Base-by-base conservation (phyloP, 2,888 invertebrate genomes). In the Dugesia japonica region DNA sequence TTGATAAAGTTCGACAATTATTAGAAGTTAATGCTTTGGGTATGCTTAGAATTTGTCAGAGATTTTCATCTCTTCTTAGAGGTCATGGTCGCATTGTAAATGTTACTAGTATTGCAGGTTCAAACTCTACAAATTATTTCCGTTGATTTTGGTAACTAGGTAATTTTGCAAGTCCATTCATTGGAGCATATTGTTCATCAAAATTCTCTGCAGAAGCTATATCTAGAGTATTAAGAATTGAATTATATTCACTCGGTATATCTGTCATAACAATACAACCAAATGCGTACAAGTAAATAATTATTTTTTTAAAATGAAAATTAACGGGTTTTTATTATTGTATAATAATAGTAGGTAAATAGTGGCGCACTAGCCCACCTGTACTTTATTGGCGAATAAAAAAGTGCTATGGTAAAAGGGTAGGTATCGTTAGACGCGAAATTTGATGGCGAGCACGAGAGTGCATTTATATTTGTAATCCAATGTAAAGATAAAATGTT, bases 41-140 rank as follows among this genome's bases (percentile, higher is more conserved):
- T 26, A 23, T 71, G n/a, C 27, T 75, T 26, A 15, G 75, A 26
- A 72, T 75, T 23, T 26, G 26, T 23, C 42, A 56, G 71, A 28
- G n/a, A 4, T 75, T 75, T 42, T 27, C 27, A 20, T 27, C 71
- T 20, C 20, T 75, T n/a, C 27, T 75, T n/a, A 1, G 75, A 17
- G 75, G 75, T 28, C 75, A 75, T 71, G 75, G 75, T 1, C 4
- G 75, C 1, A 26, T 75, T 71, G 28, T 75, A 20, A 75, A 75
- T 27, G 7, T 75, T 17, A 71, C 71, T 13, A 75, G 75, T 20
- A 23, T 75, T 23, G 42, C 71, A 9, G 42, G 75, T 75, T 20
- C 17, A n/a, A 56, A 13, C 17, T 4, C 4, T 56, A 20, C 4
- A 56, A 7, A n/a, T 9, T 56, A 56, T 1, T 9, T n/a, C 1